Conservation (phyloP, 2,797 vertebrate species). For the Buceros bicornis region DNA sequence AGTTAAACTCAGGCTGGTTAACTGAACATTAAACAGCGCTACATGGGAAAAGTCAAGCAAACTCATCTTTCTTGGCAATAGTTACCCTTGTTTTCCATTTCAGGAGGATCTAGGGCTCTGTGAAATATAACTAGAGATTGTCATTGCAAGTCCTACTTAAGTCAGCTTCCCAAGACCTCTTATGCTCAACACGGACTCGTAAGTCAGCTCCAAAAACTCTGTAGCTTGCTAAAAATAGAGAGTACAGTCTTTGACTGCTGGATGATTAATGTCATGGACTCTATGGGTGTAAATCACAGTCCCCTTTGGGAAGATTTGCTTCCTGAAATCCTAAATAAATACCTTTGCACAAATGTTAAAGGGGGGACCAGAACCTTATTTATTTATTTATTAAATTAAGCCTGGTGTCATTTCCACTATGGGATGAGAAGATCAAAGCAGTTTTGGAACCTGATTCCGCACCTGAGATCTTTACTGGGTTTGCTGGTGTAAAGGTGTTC, state of each 20-base stretch:
- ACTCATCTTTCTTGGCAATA: slow-evolving; percentile 71
- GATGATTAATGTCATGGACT: slow-evolving; percentile 16
- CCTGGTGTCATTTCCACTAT: neutral
- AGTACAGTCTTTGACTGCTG: slow-evolving; percentile 11
- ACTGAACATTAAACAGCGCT: neutral
- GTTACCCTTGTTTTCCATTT: slow-evolving; percentile 47
- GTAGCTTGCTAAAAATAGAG: slow-evolving; percentile 68
- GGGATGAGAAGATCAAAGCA: neutral
- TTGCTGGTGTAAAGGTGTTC: neutral
- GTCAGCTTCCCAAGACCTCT: slow-evolving; percentile 69
- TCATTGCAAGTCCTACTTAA: neutral
- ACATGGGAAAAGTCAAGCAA: slow-evolving; percentile 67
- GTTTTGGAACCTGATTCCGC: neutral
- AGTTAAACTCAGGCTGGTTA: neutral
- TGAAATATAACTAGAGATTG: slow-evolving; percentile 63
- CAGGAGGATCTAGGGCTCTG: slow-evolving; percentile 45
- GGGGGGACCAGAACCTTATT: neutral
- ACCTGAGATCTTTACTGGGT: neutral
- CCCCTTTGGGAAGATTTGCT: slow-evolving; percentile 45
- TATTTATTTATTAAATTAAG: slow-evolving; percentile 27
- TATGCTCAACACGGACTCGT: slow-evolving; percentile 29
- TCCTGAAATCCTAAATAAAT: slow-evolving; percentile 53
- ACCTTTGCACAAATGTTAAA: slow-evolving; percentile 44
- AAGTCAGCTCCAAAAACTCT: slow-evolving; percentile 36
- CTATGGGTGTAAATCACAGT: slow-evolving; percentile 36